Percentiles rank a stretch among this genome's conserved stretches.
phyloP scores from a whole-genome alignment of 2,113 vertebrate genomes.

The Mionectes macconnelli region DNA sequence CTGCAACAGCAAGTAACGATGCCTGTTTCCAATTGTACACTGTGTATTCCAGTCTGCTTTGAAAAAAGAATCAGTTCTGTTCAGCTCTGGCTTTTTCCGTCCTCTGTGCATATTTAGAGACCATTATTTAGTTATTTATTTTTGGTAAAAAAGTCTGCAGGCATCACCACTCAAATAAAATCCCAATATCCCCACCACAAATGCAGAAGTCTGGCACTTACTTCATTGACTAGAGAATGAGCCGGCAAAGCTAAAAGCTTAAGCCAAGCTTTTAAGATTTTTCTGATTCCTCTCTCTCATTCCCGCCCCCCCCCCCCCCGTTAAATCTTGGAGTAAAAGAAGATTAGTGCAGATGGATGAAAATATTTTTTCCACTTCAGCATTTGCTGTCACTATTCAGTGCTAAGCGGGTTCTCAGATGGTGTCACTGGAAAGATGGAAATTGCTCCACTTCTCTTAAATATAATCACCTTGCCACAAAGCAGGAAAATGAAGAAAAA shows the following conservation, averaged over 20 bases:
- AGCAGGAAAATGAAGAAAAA: neutral
- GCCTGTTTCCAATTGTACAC: neutral
- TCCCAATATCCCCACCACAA: constrained; percentile 33
- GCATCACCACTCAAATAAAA: constrained; percentile 52
- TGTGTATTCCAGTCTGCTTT: neutral
- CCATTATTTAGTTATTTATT: constrained; percentile 8
- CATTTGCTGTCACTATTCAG: constrained; percentile 61
- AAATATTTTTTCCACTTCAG: constrained; percentile 69
- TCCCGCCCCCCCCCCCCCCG: neutral
- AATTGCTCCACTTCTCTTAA: constrained; percentile 47
- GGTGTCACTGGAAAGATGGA: constrained; percentile 46
- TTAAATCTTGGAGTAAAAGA: constrained; percentile 63
- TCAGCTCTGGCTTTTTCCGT: neutral
- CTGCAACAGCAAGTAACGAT: constrained; percentile 69
- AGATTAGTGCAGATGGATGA: constrained; percentile 60
- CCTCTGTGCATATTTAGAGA: neutral
- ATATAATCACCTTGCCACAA: constrained; percentile 46
- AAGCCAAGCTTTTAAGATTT: constrained; percentile 53
- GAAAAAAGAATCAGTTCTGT: neutral
- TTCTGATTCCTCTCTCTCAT: constrained; percentile 31
- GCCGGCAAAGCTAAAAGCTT: constrained; percentile 46
- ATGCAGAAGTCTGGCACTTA: constrained; percentile 36
- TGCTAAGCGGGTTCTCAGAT: constrained; percentile 40
- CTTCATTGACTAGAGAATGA: constrained; percentile 38
- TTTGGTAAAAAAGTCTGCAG: constrained; percentile 51